Evolutionary conservation across 2,113 vertebrate species (phyloP), one percentile per base, ranked within the genome.

Genomic region (Protobothrops flavoviridis): DNA sequence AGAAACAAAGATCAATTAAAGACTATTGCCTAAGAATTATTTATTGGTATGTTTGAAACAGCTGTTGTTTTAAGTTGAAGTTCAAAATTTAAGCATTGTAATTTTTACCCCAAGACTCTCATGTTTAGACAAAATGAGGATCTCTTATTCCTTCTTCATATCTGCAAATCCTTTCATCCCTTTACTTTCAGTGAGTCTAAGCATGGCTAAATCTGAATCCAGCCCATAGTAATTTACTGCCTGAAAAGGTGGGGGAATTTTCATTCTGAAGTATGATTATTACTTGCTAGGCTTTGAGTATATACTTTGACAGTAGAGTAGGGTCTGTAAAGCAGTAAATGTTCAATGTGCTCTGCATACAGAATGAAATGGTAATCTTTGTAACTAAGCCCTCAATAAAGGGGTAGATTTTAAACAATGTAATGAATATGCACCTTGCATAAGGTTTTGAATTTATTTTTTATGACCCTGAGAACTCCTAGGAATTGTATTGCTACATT

Each of bases 1-100:
- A 91, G 33, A 43, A 81, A 81, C 0, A 3, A 43, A 52, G 92
- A 89, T 97, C 91, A 94, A 26, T n/a, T 6, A 90, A 90, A 93
- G 17, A 17, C 2, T 11, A 57, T n/a, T 39, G 0, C 1, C 85
- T 55, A 6, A 57, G 43, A 5, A 81, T 88, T 9, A 87, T 88
- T 29, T 86, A 92, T 1, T 93, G 74, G 17, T 81, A 81, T 23
- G 6, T 20, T 43, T 43, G 33, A 81, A 81, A 43, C 17, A 81
- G 33, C 17, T 43, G 74, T 81, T 81, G 17, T 81, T 81, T 43
- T 21, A 81, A 81, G 33, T 23, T 81, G 74, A 81, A 43, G 33
- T 81, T 43, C 39, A 81, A 81, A 33, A 17, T n/a, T 74, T 74
- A 9, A 81, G 3, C 33, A 39, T 13, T 64, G 26, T 64, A 64